These are phyloP conservation scores for Anseranas semipalmata DNA, from an alignment of 2,113 vertebrate species.

Conservation along the genomic window DNA sequence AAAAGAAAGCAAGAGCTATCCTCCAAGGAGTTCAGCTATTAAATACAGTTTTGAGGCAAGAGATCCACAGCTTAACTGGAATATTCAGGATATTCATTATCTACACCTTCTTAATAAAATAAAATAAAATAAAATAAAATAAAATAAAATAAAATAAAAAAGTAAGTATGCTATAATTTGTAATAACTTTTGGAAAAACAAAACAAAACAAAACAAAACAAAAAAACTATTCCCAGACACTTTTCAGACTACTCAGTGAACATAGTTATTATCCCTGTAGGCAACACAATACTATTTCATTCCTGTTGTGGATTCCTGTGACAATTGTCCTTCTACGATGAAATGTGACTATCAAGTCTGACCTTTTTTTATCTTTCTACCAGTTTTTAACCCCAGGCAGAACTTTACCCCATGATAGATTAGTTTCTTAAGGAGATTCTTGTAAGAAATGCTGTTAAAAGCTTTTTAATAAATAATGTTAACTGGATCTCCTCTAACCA, in stretches of 20 bases:
- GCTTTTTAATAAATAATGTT: slow-evolving; percentile 44
- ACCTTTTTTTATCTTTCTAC: background rate
- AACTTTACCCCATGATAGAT: background rate
- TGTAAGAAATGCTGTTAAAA: slow-evolving; percentile 5
- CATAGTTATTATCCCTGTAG: background rate
- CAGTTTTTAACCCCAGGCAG: slow-evolving; percentile 12
- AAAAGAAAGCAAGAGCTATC: background rate
- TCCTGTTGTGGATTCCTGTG: background rate
- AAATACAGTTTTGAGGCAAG: background rate
- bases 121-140: background rate
- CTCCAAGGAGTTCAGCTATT: background rate
- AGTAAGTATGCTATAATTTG: background rate
- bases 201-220: background rate
- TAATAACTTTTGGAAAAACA: background rate
- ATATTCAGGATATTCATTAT: background rate
- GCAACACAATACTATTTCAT: background rate
- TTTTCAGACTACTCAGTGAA: background rate
- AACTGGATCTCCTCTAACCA: slow-evolving; percentile 19
- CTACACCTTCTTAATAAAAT: background rate
- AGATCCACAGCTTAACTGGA: background rate
- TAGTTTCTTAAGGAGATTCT: background rate
- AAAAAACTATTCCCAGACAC: background rate
- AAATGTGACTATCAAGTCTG: background rate
- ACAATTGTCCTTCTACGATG: background rate
- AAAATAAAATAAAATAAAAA: background rate